These are phyloP conservation scores for Mesitornis unicolor DNA, from an alignment of 2,113 vertebrate genomes.

Conservation along the genomic window DNA sequence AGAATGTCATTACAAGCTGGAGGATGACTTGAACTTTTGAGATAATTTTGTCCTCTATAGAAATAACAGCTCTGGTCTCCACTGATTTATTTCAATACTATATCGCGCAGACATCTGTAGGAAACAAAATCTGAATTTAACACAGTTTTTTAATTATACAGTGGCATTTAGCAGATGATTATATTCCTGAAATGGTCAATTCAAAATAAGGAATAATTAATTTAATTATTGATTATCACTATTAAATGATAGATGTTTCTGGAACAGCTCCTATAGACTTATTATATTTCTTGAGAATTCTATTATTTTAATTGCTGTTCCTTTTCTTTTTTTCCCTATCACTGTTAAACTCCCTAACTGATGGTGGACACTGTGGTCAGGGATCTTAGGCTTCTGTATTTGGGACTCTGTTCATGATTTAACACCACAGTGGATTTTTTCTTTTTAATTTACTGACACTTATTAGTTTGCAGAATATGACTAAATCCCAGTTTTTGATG, in stretches of 20 bases:
- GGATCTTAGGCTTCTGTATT: neutral
- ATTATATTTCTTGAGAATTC: neutral
- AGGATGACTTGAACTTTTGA: neutral
- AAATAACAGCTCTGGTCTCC: neutral
- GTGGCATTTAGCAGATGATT: neutral
- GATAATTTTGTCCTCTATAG: neutral
- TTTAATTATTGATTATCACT: neutral
- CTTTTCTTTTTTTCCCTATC: neutral
- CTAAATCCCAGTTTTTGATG: neutral
- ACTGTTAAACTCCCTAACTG: neutral
- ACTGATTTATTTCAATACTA: neutral
- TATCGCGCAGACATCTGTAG: neutral
- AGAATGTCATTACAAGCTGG: neutral
- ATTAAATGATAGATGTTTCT: neutral
- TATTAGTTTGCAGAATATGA: neutral
- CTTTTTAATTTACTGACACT: neutral
- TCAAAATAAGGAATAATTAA: neutral
- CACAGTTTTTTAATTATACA: neutral
- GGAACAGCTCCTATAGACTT: neutral
- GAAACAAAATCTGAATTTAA: neutral
- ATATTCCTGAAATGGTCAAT: neutral
- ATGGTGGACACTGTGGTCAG: neutral
- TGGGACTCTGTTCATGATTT: neutral
- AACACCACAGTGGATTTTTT: neutral
- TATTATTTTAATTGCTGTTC: neutral